Evolutionary conservation across 2,113 vertebrate species (phyloP).

Genomic region (Micronycteris hirsuta): DNA sequence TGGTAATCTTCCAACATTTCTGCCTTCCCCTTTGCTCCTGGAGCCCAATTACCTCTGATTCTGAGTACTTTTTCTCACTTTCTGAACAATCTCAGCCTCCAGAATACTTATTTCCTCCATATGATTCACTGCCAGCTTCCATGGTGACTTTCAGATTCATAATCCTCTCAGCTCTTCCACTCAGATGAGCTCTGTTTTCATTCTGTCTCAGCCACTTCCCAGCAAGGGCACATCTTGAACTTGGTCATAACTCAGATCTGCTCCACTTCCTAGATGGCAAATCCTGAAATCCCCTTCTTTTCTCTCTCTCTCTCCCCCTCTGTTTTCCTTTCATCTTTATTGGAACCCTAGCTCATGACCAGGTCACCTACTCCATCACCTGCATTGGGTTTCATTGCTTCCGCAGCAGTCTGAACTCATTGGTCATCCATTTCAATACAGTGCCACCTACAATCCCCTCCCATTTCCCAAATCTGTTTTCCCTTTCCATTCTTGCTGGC

Average conservation of each 20-base stretch:
- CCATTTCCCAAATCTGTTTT: neutral
- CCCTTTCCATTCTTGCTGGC: neutral
- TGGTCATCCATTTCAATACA: neutral
- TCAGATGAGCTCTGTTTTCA: neutral
- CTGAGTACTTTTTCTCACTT: neutral
- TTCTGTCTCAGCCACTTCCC: neutral
- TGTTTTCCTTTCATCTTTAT: neutral
- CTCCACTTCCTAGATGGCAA: neutral
- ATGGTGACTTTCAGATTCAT: neutral
- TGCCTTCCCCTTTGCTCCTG: neutral
- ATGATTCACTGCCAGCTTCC: neutral
- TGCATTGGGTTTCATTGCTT: neutral
- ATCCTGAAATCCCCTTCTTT: neutral
- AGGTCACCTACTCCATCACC: neutral
- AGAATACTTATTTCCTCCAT: neutral
- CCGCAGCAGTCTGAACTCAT: neutral
- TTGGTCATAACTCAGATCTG: neutral
- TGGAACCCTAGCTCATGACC: neutral
- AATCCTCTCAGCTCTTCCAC: neutral
- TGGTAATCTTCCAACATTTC: neutral
- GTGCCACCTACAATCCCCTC: rapidly evolving
- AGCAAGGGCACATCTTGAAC: neutral
- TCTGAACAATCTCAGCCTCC: neutral
- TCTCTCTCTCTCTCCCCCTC: neutral
- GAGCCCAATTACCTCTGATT: neutral